A percentile compares a stretch with the other conserved stretches of the same genome.
phyloP scores from a whole-genome alignment of 2,888 invertebrate genomes.

The Tachina fera region DNA sequence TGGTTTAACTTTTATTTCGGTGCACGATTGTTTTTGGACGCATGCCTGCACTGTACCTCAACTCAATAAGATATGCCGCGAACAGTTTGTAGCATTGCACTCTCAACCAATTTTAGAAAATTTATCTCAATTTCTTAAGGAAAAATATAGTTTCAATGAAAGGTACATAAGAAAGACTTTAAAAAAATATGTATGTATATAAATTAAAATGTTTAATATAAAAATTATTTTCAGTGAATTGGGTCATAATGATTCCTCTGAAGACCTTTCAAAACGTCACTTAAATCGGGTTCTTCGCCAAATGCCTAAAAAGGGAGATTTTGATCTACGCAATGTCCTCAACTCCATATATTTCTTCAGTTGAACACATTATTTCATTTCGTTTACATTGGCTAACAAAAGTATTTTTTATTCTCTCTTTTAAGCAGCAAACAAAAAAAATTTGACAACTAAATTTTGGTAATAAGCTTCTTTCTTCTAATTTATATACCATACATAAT shows the following conservation, averaged over 20 bases:
- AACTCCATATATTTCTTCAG: conserved; percentile 94
- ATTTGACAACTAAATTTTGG: conserved; percentile 1
- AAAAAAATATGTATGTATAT: conserved; percentile 8
- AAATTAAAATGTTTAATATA: conserved; percentile 8
- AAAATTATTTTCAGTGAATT: conserved; percentile 82
- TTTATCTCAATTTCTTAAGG: conserved; percentile 89
- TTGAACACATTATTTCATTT: conserved; percentile 80
- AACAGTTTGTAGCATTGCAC: conserved; percentile 98
- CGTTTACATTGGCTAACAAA: conserved; percentile 17
- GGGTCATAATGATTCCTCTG: conserved; percentile 83
- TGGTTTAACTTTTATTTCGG: conserved; percentile 96
- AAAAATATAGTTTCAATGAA: conserved; percentile 87
- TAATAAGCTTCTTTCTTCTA: neutral
- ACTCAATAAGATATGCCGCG: conserved; percentile 97
- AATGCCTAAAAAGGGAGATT: conserved; percentile 90
- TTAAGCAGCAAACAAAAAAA: neutral
- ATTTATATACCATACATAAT: neutral
- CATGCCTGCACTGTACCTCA: conserved; percentile 93
- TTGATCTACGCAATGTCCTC: conserved; percentile 89
- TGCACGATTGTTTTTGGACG: conserved; percentile 99
- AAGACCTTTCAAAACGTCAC: conserved; percentile 85
- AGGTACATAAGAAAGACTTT: conserved; percentile 83
- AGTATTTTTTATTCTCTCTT: conserved; percentile 31
- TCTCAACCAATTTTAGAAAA: conserved; percentile 95
- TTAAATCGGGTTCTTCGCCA: conserved; percentile 86